Base-by-base conservation (phyloP, 2,888 invertebrate species). In the Melanostoma scalare region DNA sequence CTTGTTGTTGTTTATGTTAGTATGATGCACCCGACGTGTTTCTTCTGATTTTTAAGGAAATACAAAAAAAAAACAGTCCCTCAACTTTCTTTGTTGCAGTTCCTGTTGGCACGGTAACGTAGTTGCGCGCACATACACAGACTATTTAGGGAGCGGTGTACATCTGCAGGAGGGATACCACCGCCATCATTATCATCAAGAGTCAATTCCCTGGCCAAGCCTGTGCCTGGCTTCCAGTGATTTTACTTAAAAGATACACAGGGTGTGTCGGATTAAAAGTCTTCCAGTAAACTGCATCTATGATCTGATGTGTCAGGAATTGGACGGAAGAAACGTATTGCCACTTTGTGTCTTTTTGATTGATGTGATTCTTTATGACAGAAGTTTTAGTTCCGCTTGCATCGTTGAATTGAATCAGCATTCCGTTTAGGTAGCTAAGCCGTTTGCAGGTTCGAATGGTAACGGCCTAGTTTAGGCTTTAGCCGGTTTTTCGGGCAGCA, bases 1-100 rank as follows among this genome's bases (percentile, higher is more conserved):
- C 3, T 31, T 61, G 8, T 48, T 55, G 3, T 75, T 67, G 58
- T 75, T 60, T 53, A 35, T 69, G 44, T 60, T 42, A 40, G 42
- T 61, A 58, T 38, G 60, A 72, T 71, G 80, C 79, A 80, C 56
- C 56, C 71, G 48, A 20, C 36, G 33, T 79, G 40, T 58, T 20
- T 77, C 55, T 50, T 48, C 20, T 52, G 10, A 46, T 69, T 63
- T 48, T 42, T 48, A 48, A 63, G 20, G 10, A 33, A 38, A 71
- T 55, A 9, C n/a, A 10, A 69, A 52, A 35, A 36, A 42, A 40
- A 0, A 36, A 6, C 31, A 40, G 53, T 20, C 72, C 60, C 71
- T 81, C 61, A 77, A 71, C 53, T 77, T 73, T 72, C 81, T 82
- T 82, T 82, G 81, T 82, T 78, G 73, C 56, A 78, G 20, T 61